Evolutionary conservation across 2,113 vertebrate genomes (phyloP), one percentile per base, ranked within the genome.

Genomic region (Oncorhynchus tshawytscha): DNA sequence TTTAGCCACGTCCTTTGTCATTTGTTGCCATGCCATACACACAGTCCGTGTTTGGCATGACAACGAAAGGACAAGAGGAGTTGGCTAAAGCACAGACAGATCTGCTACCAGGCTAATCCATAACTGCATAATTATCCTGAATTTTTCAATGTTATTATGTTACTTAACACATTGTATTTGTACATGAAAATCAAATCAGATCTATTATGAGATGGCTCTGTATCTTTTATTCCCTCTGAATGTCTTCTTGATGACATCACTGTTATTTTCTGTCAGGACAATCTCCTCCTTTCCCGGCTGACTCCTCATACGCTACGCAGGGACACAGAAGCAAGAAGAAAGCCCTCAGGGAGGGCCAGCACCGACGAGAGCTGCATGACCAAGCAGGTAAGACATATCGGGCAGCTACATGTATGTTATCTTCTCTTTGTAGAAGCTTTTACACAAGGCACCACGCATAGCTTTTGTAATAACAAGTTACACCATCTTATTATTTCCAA

Each of bases 321-420:
- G 88, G 85, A 22, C 91, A 93, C 72, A 93, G 91, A 81, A 80
- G 81, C 75, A 93, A 92, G 88, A 96, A 90, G 82, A 96, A 95
- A 90, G 76, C 87, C 16, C 76, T 84, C 12, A 97, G 95, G 88
- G 92, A 94, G 45, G 87, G 88, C 80, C 94, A 89, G 49, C 93
- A 91, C 74, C 92, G 90, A 64, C 83, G 90, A 84, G 96, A 97
- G 69, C 81, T 72, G 1, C 87, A 81, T 72, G 87, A 83, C 74
- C 89, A 82, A 22, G 94, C 94, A 90, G 96, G 96, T 97, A 78
- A 85, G 90, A 71, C 39, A 16, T 45, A 9, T 54, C 18, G 39
- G 39, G 9, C 9, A 45, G 39, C 8, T 45, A 45, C 9, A 45
- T 45, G 11, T 39, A 39, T 45, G 39, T 45, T 45, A 9, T 45